Conservation (phyloP, 1,140 invertebrate species). For the Leptinotarsa undecemlineata region DNA sequence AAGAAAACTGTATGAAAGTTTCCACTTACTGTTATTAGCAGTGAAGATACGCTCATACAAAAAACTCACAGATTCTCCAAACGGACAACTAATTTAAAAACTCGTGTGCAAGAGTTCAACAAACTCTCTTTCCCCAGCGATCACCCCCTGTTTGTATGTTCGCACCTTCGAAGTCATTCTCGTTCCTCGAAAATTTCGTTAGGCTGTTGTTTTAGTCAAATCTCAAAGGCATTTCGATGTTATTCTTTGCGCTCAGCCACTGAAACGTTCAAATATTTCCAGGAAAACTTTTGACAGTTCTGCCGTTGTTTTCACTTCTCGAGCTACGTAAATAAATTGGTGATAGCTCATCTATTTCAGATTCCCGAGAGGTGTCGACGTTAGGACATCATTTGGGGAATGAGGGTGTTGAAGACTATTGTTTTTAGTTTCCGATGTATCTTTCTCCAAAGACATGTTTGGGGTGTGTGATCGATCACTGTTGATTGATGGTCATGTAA, state of each 20-base stretch:
- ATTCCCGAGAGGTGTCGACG: slow-evolving; percentile 5
- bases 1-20: too few species aligned
- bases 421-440: not conserved
- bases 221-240: slow-evolving; percentile 29
- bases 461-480: too few species aligned
- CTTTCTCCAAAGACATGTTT: too few species aligned
- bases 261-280: slow-evolving; percentile 26
- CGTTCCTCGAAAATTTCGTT: slow-evolving; percentile 17
- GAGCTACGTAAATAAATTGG: slow-evolving; percentile 23
- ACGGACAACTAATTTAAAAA: too few species aligned
- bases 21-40: too few species aligned
- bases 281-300: slow-evolving; percentile 22
- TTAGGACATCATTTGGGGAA: not conserved
- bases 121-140: not conserved
- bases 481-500: too few species aligned
- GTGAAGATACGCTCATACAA: too few species aligned
- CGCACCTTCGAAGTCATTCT: slow-evolving; percentile 5
- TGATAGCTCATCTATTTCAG: slow-evolving; percentile 28
- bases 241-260: slow-evolving; percentile 28
- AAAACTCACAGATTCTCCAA: too few species aligned
- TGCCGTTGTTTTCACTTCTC: slow-evolving; percentile 13
- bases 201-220: slow-evolving; percentile 33
- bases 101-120: not conserved
- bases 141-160: not conserved
- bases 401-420: not conserved